phyloP scores from a whole-genome alignment of 2,888 invertebrate species.

The Trypoxylon attenuatum region DNA sequence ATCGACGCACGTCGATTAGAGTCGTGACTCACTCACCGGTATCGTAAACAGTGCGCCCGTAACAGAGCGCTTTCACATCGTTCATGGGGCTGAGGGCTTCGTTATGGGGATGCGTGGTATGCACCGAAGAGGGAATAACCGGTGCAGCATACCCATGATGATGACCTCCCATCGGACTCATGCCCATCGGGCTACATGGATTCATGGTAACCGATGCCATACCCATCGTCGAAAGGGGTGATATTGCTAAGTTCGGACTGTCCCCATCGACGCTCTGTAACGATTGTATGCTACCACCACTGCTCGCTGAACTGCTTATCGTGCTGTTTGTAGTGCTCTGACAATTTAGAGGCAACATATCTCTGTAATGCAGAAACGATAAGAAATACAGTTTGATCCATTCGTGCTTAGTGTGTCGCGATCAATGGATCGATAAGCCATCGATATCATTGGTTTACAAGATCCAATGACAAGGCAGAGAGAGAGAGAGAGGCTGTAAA shows the following conservation, averaged over 20 bases:
- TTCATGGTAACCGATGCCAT: conserved; percentile 69
- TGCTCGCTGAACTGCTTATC: conserved; percentile 53
- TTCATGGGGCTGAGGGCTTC: conserved; percentile 69
- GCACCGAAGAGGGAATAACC: conserved; percentile 69
- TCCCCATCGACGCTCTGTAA: conserved; percentile 66
- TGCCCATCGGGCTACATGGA: conserved; percentile 68
- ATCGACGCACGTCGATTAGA: neutral
- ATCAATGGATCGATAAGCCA: too few relatives aligned
- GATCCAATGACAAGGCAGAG: neutral
- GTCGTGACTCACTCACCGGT: conserved; percentile 55
- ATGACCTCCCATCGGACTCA: conserved; percentile 70
- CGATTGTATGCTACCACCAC: conserved; percentile 62
- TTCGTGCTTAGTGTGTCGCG: too few relatives aligned
- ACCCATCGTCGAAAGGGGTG: conserved; percentile 69
- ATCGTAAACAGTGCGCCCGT: conserved; percentile 66
- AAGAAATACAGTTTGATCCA: too few relatives aligned
- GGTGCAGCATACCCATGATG: conserved; percentile 70
- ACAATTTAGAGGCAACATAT: conserved; percentile 66
- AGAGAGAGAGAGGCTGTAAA: neutral
- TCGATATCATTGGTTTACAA: too few relatives aligned
- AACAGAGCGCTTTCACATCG: conserved; percentile 70
- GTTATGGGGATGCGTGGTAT: conserved; percentile 64
- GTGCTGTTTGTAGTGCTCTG: conserved; percentile 55
- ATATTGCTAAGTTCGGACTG: conserved; percentile 69
- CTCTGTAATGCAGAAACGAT: conserved; percentile 45